Percentiles rank a stretch among this genome's conserved stretches.
Conservation (phyloP, 2,113 vertebrate species). For the Erinaceus europaeus region DNA sequence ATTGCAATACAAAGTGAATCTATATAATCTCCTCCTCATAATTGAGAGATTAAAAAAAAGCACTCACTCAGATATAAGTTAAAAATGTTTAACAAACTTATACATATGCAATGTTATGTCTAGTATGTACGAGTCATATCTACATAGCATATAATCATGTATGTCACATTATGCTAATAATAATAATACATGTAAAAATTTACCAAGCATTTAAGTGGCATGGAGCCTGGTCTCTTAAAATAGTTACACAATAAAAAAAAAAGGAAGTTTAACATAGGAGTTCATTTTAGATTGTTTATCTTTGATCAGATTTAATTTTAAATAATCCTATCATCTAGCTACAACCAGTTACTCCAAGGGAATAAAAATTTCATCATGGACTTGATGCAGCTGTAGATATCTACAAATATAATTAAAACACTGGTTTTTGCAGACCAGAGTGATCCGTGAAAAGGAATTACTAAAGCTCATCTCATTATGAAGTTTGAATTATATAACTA, state of each 20-base stretch:
- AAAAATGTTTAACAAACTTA: slow-evolving; percentile 23
- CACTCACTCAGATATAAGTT: slow-evolving; percentile 7
- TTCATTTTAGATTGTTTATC: slow-evolving; percentile 59
- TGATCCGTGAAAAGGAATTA: slow-evolving; percentile 55
- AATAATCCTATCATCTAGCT: slow-evolving; percentile 40
- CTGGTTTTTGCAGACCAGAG: slow-evolving; percentile 36
- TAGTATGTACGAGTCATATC: too few relatives aligned
- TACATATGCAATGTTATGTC: too few relatives aligned
- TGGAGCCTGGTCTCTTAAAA: slow-evolving; percentile 36
- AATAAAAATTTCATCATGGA: slow-evolving; percentile 63
- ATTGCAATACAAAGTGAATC: slow-evolving; percentile 31
- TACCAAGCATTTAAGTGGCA: slow-evolving; percentile 3
- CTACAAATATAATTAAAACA: slow-evolving; percentile 63
- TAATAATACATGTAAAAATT: not conserved
- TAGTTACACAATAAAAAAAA: not conserved
- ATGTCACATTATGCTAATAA: not conserved
- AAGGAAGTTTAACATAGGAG: slow-evolving; percentile 50
- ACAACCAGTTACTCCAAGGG: slow-evolving; percentile 58
- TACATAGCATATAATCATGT: too few relatives aligned
- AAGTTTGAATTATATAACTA: slow-evolving; percentile 25
- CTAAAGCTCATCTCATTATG: slow-evolving; percentile 35
- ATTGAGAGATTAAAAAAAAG: slow-evolving; percentile 41
- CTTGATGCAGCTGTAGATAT: slow-evolving; percentile 35
- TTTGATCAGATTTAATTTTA: slow-evolving; percentile 53
- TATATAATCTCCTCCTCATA: slow-evolving; percentile 22